Evolutionary conservation across 2,888 invertebrate genomes (phyloP).

Genomic region (Leptarthrus brevirostris): DNA sequence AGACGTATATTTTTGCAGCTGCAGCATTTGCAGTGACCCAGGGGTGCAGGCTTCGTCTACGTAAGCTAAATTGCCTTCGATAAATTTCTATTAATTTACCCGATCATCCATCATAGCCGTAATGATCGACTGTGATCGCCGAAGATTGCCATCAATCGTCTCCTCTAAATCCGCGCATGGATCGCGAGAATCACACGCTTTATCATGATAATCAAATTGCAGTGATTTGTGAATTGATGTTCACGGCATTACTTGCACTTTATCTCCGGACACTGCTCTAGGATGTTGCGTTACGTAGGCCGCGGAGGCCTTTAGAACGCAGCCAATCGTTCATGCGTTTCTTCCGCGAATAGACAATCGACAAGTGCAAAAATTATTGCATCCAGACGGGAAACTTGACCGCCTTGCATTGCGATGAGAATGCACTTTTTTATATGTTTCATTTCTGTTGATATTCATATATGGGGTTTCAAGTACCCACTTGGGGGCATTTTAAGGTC

Average conservation of each 20-base stretch:
- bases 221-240: constrained; percentile 34
- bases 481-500: neutral
- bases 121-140: constrained; percentile 15
- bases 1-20: constrained; percentile 18
- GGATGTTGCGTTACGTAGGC: neutral
- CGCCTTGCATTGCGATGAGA: too few species aligned
- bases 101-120: constrained; percentile 23
- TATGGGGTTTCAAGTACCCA: too few species aligned
- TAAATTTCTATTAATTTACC: constrained; percentile 32
- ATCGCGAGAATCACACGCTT: constrained; percentile 16
- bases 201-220: constrained; percentile 24
- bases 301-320: neutral
- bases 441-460: too few species aligned
- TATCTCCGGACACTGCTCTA: neutral
- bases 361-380: constrained; percentile 29
- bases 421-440: too few species aligned
- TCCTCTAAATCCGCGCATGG: neutral
- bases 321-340: constrained; percentile 6
- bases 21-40: constrained; percentile 3
- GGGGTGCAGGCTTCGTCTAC: neutral
- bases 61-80: neutral
- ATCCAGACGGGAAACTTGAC: too few species aligned
- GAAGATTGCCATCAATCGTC: constrained; percentile 15
- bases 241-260: constrained; percentile 33
- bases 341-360: neutral